Conservation (phyloP, 2,797 vertebrate genomes). For the Clarias fuscus region DNA sequence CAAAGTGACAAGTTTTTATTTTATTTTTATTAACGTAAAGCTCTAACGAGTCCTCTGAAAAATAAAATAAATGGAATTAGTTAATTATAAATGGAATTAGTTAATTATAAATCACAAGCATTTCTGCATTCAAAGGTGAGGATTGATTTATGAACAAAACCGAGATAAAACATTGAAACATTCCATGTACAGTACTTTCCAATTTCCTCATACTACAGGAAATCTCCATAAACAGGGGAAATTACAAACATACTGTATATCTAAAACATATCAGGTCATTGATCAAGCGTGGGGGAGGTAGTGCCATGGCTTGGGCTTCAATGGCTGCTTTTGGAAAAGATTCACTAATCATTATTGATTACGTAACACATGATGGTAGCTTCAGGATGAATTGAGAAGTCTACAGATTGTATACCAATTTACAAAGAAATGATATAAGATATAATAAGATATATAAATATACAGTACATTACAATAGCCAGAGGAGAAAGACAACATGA, state of each 20-base stretch:
- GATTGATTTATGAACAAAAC: no score
- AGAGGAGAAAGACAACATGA: background rate
- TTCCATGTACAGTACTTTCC: no score
- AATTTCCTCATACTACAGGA: no score
- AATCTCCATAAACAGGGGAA: no score
- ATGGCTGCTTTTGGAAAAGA: background rate
- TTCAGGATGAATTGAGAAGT: background rate
- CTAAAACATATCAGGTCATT: background rate
- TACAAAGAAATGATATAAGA: background rate
- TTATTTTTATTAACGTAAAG: background rate
- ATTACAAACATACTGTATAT: background rate
- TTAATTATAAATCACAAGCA: no score
- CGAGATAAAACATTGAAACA: no score
- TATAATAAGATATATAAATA: background rate
- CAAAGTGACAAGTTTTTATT: background rate
- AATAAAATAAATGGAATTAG: no score
- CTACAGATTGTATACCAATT: background rate
- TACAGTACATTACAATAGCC: background rate
- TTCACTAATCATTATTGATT: background rate
- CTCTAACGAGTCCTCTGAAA: no score
- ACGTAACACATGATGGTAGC: background rate
- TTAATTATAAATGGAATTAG: no score
- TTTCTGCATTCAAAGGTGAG: no score
- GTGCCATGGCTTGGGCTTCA: background rate
- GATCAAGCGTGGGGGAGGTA: background rate